These are phyloP conservation scores for Tangara arthus DNA, from an alignment of 2,797 vertebrate genomes.

Conservation along the genomic window DNA sequence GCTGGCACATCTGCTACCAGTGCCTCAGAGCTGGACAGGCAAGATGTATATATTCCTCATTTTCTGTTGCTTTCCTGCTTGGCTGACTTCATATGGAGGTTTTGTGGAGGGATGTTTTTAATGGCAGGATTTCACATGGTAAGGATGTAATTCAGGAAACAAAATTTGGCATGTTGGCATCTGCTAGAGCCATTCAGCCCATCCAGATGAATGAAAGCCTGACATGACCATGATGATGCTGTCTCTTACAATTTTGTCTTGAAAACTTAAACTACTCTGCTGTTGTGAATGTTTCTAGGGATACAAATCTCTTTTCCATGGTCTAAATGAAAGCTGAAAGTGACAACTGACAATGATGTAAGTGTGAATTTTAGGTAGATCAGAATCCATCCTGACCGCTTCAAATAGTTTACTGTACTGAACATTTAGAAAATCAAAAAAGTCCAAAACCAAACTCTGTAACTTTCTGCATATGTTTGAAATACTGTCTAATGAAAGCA, in stretches of 20 bases:
- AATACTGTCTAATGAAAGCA: neutral
- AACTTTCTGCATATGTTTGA: neutral
- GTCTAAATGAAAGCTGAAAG: constrained; percentile 51
- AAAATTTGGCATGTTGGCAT: constrained; percentile 21
- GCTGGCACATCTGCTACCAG: neutral
- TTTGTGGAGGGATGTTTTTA: constrained; percentile 33
- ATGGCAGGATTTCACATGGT: constrained; percentile 41
- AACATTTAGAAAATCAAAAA: neutral
- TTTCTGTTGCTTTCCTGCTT: constrained; percentile 9
- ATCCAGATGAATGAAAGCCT: constrained; percentile 32
- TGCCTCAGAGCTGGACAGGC: neutral
- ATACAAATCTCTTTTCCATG: constrained; percentile 71
- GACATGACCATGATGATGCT: neutral
- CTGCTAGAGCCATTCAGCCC: neutral
- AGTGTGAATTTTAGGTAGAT: constrained; percentile 57
- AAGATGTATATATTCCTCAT: neutral
- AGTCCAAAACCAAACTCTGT: neutral
- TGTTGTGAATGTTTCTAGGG: constrained; percentile 65
- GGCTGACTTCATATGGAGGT: neutral
- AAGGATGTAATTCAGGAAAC: constrained; percentile 18
- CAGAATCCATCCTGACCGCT: neutral
- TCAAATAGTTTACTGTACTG: constrained; percentile 50
- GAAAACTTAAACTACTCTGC: constrained; percentile 38
- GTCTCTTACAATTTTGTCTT: constrained; percentile 47
- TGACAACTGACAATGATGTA: constrained; percentile 54